These are phyloP conservation scores for Sarcophaga bullata DNA, from an alignment of 1,140 invertebrate species.

Conservation along the genomic window DNA sequence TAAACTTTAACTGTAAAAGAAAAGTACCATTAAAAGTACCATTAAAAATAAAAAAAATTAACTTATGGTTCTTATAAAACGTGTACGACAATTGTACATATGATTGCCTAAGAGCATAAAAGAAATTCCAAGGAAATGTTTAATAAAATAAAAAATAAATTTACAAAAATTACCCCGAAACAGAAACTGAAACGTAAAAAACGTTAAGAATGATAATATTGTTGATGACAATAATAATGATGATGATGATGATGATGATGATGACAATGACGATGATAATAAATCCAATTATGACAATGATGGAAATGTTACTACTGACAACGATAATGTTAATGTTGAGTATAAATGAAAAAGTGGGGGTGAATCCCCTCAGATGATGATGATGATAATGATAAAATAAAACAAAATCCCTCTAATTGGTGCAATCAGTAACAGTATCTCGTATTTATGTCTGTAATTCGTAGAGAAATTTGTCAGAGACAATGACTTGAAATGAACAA, in stretches of 20 bases:
- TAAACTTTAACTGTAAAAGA: too few relatives aligned
- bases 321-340: background rate
- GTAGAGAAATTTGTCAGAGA: background rate
- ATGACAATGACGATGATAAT: background rate
- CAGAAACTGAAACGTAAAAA: too few relatives aligned
- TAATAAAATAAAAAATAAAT: background rate
- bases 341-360: too few relatives aligned
- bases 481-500: conserved; percentile 10
- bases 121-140: conserved; percentile 5
- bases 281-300: conserved; percentile 6
- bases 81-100: too few relatives aligned
- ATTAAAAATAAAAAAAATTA: too few relatives aligned
- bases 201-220: too few relatives aligned
- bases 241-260: background rate
- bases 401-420: background rate
- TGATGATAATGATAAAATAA: background rate
- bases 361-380: background rate
- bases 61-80: too few relatives aligned
- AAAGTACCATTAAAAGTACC: too few relatives aligned
- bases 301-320: background rate
- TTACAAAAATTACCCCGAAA: conserved; percentile 7
- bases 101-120: too few relatives aligned
- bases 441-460: too few relatives aligned
- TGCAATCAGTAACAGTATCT: background rate
- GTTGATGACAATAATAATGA: background rate